Evolutionary conservation across 2,888 invertebrate species (phyloP), one percentile per base, ranked within the genome.

Genomic region (Pyrochroa serraticornis): DNA sequence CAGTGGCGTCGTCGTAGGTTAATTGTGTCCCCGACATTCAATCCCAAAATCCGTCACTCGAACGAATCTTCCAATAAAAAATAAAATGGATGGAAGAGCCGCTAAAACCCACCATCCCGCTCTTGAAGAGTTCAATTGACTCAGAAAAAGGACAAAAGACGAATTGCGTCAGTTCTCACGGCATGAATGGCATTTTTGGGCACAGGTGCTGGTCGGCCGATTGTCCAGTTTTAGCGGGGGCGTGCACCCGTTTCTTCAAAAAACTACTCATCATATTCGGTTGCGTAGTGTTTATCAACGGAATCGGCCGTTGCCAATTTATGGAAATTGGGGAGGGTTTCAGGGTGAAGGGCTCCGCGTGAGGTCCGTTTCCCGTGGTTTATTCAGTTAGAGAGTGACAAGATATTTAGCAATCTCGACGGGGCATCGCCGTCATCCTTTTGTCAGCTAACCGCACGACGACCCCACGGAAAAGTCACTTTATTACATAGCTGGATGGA

Each of bases 161-260:
- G 62, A 61, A 68, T 67, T 68, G 64, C 63, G 64, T 61, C 64
- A 62, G 60, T 65, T 68, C 68, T 64, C 66, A 68, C 67, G 65
- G 45, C 47, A 56, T 66, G 63, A 66, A 66, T 67, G 57, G 54
- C 36, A 58, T 64, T 63, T 66, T 66, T 67, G 35, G 50, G 34
- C 57, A 60, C 64, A 65, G 67, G 65, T 65, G 56, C 12, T 44
- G 49, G 41, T 30, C 43, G 12, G 8, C 3, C 39, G 46, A 54
- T 54, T 54, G 47, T 54, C 46, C 53, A 32, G 33, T 35, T 38
- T 36, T 54, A 38, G 43, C 39, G 48, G 48, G 48, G 55, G 55
- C 55, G 55, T 55, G 55, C 38, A 44, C 37, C 45, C 22, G 22
- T 22, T 22, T 22, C 22, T 5, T 5, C 22, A 22, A 22, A 22